Conservation (phyloP, 1,140 invertebrate genomes). For the Melitaea cinxia region DNA sequence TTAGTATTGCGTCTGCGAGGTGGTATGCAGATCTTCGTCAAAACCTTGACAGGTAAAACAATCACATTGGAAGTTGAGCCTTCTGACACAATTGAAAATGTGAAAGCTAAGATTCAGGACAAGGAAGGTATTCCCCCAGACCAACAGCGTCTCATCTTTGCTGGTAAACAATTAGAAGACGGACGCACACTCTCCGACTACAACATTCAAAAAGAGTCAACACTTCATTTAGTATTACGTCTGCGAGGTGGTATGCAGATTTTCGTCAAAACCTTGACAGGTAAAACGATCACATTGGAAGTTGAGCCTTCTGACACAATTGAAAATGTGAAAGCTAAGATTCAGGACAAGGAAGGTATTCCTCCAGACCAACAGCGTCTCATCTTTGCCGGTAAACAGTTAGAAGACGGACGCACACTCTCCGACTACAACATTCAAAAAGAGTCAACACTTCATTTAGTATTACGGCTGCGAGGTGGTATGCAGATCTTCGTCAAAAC, state of each 20-base stretch:
- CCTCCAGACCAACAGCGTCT: slow-evolving; percentile 4
- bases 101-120: neutral
- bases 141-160: slow-evolving; percentile 3
- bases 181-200: neutral
- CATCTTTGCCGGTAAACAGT: neutral
- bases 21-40: slow-evolving; percentile 10
- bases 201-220: neutral
- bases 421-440: neutral
- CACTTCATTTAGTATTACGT: neutral
- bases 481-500: slow-evolving; percentile 6
- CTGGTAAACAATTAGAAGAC: neutral
- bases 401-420: neutral
- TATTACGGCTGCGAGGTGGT: neutral
- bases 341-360: slow-evolving; percentile 1
- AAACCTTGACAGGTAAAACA: neutral
- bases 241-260: slow-evolving; percentile 3
- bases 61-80: neutral
- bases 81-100: slow-evolving; percentile 1
- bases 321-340: neutral
- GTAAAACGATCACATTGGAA: neutral
- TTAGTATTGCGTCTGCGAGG: neutral
- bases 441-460: neutral
- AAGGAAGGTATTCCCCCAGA: slow-evolving; percentile 1
- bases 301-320: neutral
- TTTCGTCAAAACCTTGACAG: slow-evolving; percentile 2